Evolutionary conservation across 2,113 vertebrate species (phyloP).

Genomic region (Microcebus ravelobensis): DNA sequence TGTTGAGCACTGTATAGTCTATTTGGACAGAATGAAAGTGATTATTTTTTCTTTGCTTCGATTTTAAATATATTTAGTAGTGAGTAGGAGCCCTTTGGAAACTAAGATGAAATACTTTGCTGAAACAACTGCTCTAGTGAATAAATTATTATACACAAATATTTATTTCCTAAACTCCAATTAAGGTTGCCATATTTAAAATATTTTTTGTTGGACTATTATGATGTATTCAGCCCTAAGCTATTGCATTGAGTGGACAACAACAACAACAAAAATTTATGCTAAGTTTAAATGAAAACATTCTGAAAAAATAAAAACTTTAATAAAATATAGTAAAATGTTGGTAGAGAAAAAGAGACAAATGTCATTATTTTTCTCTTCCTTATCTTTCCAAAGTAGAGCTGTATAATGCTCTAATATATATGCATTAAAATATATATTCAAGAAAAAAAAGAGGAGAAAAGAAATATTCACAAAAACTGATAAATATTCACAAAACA

Average conservation of each 20-base stretch:
- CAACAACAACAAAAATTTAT: conserved; percentile 28
- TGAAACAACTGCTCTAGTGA: conserved; percentile 68
- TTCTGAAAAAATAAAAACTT: conserved; percentile 14
- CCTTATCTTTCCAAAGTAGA: neutral
- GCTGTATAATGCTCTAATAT: neutral
- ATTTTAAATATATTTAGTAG: conserved; percentile 72
- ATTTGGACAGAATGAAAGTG: conserved; percentile 38
- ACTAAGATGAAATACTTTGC: conserved; percentile 74
- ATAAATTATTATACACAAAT: conserved; percentile 73
- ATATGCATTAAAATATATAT: neutral
- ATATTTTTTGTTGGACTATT: conserved; percentile 58
- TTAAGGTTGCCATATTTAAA: conserved; percentile 68
- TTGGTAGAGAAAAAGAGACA: neutral
- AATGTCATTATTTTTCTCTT: conserved; percentile 17
- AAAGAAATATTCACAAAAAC: neutral
- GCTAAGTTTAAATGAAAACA: conserved; percentile 46
- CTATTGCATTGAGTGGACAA: conserved; percentile 49
- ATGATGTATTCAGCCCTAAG: conserved; percentile 68
- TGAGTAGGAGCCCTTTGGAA: conserved; percentile 64
- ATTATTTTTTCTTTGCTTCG: neutral
- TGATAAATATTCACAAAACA: neutral
- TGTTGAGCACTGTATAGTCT: neutral
- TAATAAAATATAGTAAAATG: conserved; percentile 14
- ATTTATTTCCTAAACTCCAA: conserved; percentile 76
- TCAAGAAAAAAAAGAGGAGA: neutral